These are phyloP conservation scores for Leuctra nigra DNA, from an alignment of 2,888 invertebrate species.

Conservation along the genomic window DNA sequence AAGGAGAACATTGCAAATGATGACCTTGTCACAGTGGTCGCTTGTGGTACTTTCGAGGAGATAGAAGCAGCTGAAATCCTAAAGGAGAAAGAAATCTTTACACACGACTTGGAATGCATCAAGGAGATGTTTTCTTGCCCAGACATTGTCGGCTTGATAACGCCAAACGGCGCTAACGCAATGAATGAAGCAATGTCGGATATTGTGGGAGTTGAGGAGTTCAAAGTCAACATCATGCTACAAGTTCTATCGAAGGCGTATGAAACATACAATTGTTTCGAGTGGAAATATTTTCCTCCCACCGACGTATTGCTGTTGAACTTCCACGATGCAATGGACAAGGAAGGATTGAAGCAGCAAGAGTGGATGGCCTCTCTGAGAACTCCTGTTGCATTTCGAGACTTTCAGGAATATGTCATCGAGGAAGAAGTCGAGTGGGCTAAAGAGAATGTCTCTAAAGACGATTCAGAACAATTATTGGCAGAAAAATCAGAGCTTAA, in stretches of 20 bases:
- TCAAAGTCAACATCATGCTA: constrained; percentile 27
- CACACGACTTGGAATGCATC: neutral
- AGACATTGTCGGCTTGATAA: neutral
- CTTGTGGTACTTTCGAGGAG: too few species aligned
- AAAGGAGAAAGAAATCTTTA: neutral
- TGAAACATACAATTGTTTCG: constrained; percentile 30
- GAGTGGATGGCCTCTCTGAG: constrained; percentile 23
- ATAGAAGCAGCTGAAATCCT: neutral
- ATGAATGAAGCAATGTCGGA: neutral
- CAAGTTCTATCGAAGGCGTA: constrained; percentile 32
- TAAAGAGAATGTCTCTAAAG: neutral
- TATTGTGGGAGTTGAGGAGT: constrained; percentile 3
- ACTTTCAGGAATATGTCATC: constrained; percentile 8
- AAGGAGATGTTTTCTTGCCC: neutral
- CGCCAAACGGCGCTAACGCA: neutral
- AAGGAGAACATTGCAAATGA: too few species aligned
- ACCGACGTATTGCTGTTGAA: constrained; percentile 35
- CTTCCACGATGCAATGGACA: constrained; percentile 30
- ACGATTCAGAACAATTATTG: neutral
- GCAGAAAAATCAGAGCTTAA: too few species aligned
- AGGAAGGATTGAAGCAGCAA: constrained; percentile 22
- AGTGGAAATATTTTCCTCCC: constrained; percentile 32
- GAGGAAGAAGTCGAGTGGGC: neutral
- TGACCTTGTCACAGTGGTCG: too few species aligned
- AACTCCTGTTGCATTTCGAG: constrained; percentile 2